A percentile compares a stretch with the other conserved stretches of the same genome.
phyloP scores from a whole-genome alignment of 2,797 vertebrate genomes.

The Lindbergichthys nudifrons region DNA sequence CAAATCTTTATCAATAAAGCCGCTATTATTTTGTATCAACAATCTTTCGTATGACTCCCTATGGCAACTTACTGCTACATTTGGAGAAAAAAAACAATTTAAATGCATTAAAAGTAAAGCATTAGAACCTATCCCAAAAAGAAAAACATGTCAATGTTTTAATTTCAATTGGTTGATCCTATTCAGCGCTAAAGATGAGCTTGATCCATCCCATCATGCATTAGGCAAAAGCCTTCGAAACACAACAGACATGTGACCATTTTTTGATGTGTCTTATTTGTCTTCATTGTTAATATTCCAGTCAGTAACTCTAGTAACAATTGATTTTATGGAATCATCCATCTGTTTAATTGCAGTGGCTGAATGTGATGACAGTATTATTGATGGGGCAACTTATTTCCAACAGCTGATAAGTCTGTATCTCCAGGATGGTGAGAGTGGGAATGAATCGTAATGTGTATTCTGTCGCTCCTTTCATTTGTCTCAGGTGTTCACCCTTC shows the following conservation, averaged over 20 bases:
- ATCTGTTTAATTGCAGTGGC: slow-evolving; percentile 80
- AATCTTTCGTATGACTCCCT: no score
- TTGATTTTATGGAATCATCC: slow-evolving; percentile 78
- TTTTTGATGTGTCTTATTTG: slow-evolving; percentile 47
- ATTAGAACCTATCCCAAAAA: not conserved
- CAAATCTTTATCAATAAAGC: not conserved
- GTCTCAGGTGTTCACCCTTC: slow-evolving; percentile 66
- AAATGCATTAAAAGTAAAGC: not conserved
- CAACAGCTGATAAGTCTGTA: slow-evolving; percentile 73
- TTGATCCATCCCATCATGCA: not conserved
- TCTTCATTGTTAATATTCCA: slow-evolving; percentile 76
- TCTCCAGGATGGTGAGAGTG: slow-evolving; percentile 51
- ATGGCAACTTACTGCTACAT: no score
- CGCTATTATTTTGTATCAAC: not conserved
- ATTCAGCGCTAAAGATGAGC: not conserved
- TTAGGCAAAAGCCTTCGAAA: not conserved
- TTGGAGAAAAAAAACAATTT: not conserved
- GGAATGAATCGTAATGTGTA: slow-evolving; percentile 56
- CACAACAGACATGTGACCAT: slow-evolving; percentile 8
- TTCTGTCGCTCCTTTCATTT: slow-evolving; percentile 58
- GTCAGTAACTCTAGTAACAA: slow-evolving; percentile 66
- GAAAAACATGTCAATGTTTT: not conserved
- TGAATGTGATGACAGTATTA: slow-evolving; percentile 78
- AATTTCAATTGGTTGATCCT: not conserved
- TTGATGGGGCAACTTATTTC: slow-evolving; percentile 79